phyloP scores from a whole-genome alignment of 2,113 vertebrate species.

The Lophochroa leadbeateri region DNA sequence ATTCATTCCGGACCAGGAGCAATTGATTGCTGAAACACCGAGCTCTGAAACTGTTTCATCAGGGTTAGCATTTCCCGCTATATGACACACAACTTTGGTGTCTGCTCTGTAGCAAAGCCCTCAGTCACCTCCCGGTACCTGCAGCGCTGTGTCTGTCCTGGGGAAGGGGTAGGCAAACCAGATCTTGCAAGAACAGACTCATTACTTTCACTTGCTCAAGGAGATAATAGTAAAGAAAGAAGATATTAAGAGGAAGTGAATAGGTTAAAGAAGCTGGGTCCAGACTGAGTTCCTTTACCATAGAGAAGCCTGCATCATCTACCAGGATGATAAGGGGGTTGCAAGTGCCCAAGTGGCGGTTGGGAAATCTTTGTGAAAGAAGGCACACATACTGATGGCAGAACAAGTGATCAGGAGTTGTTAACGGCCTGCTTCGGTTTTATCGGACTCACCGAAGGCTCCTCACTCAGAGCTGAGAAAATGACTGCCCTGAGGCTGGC shows the following conservation, averaged over 20 bases:
- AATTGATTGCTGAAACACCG: not conserved
- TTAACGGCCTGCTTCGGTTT: not conserved
- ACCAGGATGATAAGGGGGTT: not conserved
- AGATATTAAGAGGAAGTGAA: not conserved
- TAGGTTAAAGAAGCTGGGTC: not conserved
- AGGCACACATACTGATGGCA: fast-evolving
- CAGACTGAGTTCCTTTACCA: not conserved
- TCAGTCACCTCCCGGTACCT: not conserved
- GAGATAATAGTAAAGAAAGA: not conserved
- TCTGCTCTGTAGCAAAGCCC: not conserved
- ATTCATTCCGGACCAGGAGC: not conserved
- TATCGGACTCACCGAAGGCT: not conserved
- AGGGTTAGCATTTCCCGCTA: not conserved
- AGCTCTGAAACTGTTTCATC: not conserved
- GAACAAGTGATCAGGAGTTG: not conserved
- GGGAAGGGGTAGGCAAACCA: not conserved
- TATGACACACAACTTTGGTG: not conserved
- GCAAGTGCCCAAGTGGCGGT: not conserved
- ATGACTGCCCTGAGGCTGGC: not conserved
- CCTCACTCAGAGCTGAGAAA: not conserved
- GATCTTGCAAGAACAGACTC: not conserved
- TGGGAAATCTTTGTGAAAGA: not conserved
- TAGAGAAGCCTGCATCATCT: not conserved
- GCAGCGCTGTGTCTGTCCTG: not conserved
- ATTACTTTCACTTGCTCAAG: constrained; percentile 27